Percentiles rank a stretch among this genome's conserved stretches.
phyloP scores from a whole-genome alignment of 2,797 vertebrate genomes.

The Brachymystax lenok region DNA sequence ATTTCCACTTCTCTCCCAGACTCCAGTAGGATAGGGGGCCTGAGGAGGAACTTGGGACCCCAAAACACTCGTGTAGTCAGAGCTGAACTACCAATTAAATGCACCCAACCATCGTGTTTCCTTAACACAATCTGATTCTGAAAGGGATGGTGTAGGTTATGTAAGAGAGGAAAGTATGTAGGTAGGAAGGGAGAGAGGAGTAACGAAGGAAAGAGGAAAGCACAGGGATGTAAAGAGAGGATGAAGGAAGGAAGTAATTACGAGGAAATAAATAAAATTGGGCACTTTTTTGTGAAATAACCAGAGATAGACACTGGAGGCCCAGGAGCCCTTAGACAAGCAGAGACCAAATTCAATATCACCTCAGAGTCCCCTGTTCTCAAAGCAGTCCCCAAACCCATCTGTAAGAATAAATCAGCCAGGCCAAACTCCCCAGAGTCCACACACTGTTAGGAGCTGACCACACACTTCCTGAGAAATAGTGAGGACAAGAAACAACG shows the following conservation, averaged over 20 bases:
- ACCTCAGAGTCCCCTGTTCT: neutral
- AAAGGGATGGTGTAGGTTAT: no score
- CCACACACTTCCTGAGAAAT: constrained; percentile 9
- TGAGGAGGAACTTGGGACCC: neutral
- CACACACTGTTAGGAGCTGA: neutral
- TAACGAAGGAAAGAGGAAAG: neutral
- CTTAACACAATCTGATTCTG: neutral
- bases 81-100: neutral
- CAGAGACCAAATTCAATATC: neutral
- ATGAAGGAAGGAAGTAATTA: neutral
- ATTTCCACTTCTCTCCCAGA: neutral
- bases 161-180: neutral
- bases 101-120: neutral
- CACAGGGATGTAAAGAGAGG: neutral
- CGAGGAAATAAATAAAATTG: neutral
- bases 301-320: neutral
- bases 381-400: neutral
- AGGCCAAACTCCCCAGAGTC: neutral
- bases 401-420: neutral
- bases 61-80: neutral
- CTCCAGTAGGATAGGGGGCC: neutral
- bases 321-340: neutral
- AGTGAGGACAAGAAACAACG: neutral
- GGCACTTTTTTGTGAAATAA: neutral
- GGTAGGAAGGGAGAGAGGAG: neutral